Percentiles rank a stretch among this genome's conserved stretches.
These are phyloP conservation scores for Echinarachnius parma DNA, from an alignment of 53 echinoderm and acorn worm species.

Conservation along the genomic window DNA sequence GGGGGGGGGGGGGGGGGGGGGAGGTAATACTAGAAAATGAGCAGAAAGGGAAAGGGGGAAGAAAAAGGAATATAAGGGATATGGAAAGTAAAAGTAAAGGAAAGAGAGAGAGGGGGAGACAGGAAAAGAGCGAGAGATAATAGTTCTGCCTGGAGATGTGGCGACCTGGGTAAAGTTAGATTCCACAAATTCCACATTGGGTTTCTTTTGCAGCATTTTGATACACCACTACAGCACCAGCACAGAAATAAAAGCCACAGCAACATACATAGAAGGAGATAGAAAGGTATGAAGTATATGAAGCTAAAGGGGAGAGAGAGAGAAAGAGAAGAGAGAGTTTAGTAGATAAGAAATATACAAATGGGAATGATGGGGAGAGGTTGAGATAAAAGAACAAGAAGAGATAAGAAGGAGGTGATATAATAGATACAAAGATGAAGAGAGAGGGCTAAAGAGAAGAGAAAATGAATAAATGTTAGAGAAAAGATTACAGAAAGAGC, in stretches of 20 bases:
- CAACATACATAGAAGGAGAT: background rate
- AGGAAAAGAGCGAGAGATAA: background rate
- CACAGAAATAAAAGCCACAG: background rate
- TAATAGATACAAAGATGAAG: no score
- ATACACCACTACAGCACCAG: background rate
- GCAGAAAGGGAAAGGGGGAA: background rate
- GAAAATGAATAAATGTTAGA: no score
- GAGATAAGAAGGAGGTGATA: no score
- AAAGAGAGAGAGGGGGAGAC: background rate
- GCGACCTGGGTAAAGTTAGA: conserved; percentile 13
- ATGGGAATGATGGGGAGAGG: background rate
- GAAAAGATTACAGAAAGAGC: no score
- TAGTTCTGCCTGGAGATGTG: no score
- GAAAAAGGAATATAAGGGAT: background rate
- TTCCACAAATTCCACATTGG: conserved; percentile 47
- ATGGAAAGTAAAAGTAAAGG: background rate
- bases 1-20: no score
- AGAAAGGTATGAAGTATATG: background rate
- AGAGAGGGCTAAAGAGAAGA: no score
- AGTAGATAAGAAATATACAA: no score
- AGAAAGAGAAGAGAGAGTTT: background rate
- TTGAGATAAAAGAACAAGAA: background rate
- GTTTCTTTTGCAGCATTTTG: conserved; percentile 33
- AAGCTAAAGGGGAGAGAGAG: background rate
- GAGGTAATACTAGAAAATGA: background rate